Conservation (phyloP, 2,113 vertebrate species). For the Amia ocellicauda region DNA sequence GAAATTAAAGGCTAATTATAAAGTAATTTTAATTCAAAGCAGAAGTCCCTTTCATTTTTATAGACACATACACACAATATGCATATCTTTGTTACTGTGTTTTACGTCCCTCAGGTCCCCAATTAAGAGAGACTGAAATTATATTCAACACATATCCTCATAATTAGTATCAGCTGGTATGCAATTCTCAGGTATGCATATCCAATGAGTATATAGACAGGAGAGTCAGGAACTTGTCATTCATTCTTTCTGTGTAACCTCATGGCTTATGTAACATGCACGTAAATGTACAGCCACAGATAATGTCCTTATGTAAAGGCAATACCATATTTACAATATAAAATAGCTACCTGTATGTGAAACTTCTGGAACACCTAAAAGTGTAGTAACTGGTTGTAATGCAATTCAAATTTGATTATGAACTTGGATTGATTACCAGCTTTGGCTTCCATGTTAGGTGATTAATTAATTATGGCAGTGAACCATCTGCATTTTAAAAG, state of each 20-base stretch:
- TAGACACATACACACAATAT: constrained; percentile 36
- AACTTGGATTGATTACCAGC: constrained; percentile 56
- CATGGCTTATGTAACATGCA: too few relatives aligned
- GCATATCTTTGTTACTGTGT: constrained; percentile 28
- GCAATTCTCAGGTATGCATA: too few relatives aligned
- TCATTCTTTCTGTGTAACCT: constrained; percentile 17
- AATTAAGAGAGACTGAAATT: constrained; percentile 28
- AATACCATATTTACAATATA: too few relatives aligned
- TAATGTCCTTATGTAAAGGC: too few relatives aligned
- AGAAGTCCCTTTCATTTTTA: constrained; percentile 40
- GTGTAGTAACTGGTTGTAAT: constrained; percentile 26
- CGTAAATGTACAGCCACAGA: too few relatives aligned
- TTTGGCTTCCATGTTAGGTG: constrained; percentile 67
- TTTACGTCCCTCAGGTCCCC: constrained; percentile 38
- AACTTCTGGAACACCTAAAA: too few relatives aligned
- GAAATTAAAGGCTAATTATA: constrained; percentile 44
- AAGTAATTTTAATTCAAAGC: constrained; percentile 41
- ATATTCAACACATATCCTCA: constrained; percentile 27
- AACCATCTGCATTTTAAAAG: constrained; percentile 76
- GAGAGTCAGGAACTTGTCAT: constrained; percentile 6
- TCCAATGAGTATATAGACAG: constrained; percentile 3
- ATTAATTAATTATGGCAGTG: constrained; percentile 71
- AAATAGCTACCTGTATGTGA: too few relatives aligned
- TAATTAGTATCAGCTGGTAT: constrained; percentile 28
- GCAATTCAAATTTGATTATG: constrained; percentile 63